Base-by-base conservation (phyloP, 2,797 vertebrate species). In the Enteromius radiatus region DNA sequence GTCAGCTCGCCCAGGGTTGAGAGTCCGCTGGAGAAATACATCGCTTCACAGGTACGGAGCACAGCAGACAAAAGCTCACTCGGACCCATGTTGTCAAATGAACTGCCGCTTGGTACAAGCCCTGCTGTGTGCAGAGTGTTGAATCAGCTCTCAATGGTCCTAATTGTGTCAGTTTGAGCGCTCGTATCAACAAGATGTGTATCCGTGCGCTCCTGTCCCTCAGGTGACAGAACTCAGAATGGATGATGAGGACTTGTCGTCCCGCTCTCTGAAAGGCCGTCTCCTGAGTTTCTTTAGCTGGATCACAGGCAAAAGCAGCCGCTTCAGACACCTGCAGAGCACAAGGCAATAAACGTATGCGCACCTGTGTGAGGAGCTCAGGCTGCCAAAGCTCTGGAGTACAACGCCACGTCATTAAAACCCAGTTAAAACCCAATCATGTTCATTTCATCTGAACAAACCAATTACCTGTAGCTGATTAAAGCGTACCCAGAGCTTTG, bases 1-100 rank as follows among this genome's bases (percentile, higher is more conserved):
- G 93, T 97, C 91, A 96, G 93, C 93, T 94, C 96, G 84, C 95
- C 96, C 68, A 95, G 95, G 26, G 94, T 96, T 91, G 97, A 98
- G 92, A 97, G 96, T 89, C 96, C 97, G 33, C 93, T 99, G 96
- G 96, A 98, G 95, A 99, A 99, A 93, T 97, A 99, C 95, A 97
- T 94, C 38, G 93, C 93, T 81, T 90, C 94, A 23, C 89, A 93
- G 94, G 95, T 94, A 88, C 80, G 87, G 5, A 31, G 33, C 28
- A 63, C 56, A 36, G 5, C n/a, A n/a, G 21, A 54, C 47, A 74
- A 52, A 64, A 41, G 10, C 41, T 26, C 26, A 38, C 10, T 41
- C 21, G 19, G 23, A 45, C 49, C 11, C 63, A 21, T 19, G 38
- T 67, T 80, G 23, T 80, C 78, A 70, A 33, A 52, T 36, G 26